These are phyloP conservation scores for Cyrtonyx montezumae DNA, from an alignment of 2,113 vertebrate genomes.

Conservation along the genomic window DNA sequence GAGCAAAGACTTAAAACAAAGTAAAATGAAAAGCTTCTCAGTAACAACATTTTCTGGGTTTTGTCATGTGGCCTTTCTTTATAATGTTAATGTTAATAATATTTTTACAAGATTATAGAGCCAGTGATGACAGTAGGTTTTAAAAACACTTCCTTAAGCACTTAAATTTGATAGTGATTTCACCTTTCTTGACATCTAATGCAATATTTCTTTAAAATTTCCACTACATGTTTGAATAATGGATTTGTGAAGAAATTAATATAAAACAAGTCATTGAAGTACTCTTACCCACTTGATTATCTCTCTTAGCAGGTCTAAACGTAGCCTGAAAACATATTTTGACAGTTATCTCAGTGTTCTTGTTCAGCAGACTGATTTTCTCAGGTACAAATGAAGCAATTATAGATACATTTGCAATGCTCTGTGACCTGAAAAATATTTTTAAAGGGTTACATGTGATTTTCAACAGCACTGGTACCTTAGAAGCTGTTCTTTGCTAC, in stretches of 20 bases:
- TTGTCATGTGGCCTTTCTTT: background rate
- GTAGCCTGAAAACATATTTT: slow-evolving; percentile 84
- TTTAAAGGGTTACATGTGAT: background rate
- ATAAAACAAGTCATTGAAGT: background rate
- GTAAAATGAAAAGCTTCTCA: background rate
- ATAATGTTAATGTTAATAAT: background rate
- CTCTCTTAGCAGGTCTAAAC: slow-evolving; percentile 83
- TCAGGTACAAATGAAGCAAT: slow-evolving; percentile 83
- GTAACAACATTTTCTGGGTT: background rate
- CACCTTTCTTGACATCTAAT: background rate
- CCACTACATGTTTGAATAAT: background rate
- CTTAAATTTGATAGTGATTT: background rate
- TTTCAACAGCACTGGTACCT: background rate
- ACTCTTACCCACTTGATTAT: slow-evolving; percentile 84
- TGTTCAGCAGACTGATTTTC: slow-evolving; percentile 87
- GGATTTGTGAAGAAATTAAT: background rate
- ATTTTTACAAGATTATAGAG: background rate
- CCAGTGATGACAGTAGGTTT: background rate
- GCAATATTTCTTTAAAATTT: background rate
- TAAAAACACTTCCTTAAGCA: background rate
- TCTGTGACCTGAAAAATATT: slow-evolving; percentile 85
- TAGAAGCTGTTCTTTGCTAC: background rate
- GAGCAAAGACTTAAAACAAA: background rate
- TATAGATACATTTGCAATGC: slow-evolving; percentile 83
- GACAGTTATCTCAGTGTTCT: slow-evolving; percentile 81